Base-by-base conservation (phyloP, 1,140 invertebrate genomes). In the Lasaia peninsularis region DNA sequence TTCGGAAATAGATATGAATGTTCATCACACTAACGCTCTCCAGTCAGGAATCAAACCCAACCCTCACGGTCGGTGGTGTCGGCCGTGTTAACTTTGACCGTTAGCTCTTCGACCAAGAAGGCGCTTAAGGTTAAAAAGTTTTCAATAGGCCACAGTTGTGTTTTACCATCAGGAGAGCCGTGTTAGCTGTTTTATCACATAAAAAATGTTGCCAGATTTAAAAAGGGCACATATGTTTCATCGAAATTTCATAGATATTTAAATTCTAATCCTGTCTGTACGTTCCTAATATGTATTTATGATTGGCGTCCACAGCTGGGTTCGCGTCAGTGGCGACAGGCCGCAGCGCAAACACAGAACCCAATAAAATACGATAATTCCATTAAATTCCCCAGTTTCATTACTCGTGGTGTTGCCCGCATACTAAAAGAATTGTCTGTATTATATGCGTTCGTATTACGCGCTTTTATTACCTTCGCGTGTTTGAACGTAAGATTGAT, bases 291-390 rank as follows among this genome's bases (percentile, higher is more conserved):
- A 44, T 10, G 8, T 20, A 44, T 44, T 44, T 44, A 44, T 44
- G 40, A 44, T 44, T 44, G 18, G 40, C 18, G 18, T 14, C 40
- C 40, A 51, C 50, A 18, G 50, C 32, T 52, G 50, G 37, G 58
- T 50, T 16, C 40, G 16, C 2, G 40, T 10, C 14, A 2, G 18
- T 10, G 9, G 8, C 16, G 40, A 20, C 40, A 16, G 40, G 58
- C 54, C 37, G 50, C 24, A 16, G 24, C 55, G 56, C 58, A 67
- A 67, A 4, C 56, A 56, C 44, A 62, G 62, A 63, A 67, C 63
- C 63, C 60, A 67, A 67, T 67, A 67, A 67, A 67, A 67, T 67
- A 58, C 62, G 49, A 49, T 48, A 54, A 37, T 32, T 49, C 20
- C 52, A 63, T 61, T 48, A 57, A 60, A 50, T 56, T 54, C 44